A percentile compares a stretch with the other conserved stretches of the same genome.
Conservation (phyloP, 2,113 vertebrate genomes). For the Urocolius indicus region DNA sequence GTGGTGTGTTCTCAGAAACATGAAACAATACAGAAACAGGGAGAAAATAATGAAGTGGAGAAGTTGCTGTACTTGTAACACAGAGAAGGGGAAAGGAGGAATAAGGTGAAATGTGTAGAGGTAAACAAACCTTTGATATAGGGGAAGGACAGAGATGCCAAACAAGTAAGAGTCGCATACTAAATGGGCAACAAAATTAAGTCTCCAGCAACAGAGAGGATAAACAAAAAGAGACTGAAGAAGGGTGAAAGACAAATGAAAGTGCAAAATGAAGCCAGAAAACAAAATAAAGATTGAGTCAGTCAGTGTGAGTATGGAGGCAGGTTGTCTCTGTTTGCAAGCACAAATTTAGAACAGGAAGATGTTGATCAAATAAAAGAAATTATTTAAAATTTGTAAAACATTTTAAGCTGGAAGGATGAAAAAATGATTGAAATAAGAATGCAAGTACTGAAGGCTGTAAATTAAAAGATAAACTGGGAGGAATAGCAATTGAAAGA, state of each 20-base stretch:
- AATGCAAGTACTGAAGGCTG: background rate
- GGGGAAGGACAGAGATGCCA: background rate
- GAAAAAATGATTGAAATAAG: slow-evolving; percentile 22
- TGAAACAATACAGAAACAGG: background rate
- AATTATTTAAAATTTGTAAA: background rate
- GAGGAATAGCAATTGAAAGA: background rate
- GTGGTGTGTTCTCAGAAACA: background rate
- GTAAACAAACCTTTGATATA: background rate
- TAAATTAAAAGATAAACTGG: slow-evolving; percentile 20
- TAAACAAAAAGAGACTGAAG: background rate
- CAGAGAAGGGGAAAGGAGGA: background rate
- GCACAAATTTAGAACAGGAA: slow-evolving; percentile 45
- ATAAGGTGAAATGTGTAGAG: background rate
- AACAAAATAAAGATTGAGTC: slow-evolving; percentile 31
- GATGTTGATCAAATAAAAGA: slow-evolving; percentile 17
- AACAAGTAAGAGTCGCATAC: background rate
- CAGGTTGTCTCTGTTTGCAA: slow-evolving; percentile 47
- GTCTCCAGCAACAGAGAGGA: background rate
- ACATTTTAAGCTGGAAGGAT: background rate
- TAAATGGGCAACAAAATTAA: background rate
- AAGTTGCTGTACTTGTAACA: background rate
- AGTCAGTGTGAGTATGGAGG: background rate
- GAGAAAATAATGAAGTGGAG: background rate
- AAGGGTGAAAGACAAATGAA: slow-evolving; percentile 23
- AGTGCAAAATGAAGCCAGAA: background rate